A percentile compares a stretch with the other conserved stretches of the same genome.
phyloP scores from a whole-genome alignment of 2,888 invertebrate genomes.

The Polydrusus pterygomalis region DNA sequence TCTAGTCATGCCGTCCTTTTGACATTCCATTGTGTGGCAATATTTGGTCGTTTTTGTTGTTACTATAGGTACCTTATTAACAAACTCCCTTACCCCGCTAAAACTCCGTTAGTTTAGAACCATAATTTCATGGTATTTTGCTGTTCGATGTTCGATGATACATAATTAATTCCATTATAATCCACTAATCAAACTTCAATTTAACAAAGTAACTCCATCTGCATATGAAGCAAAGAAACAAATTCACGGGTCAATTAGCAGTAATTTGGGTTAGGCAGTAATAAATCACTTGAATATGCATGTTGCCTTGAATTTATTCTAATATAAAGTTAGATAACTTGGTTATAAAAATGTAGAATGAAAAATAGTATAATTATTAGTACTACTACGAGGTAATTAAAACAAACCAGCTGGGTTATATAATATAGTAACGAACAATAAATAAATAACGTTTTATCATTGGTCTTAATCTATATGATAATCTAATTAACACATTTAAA shows the following conservation, averaged over 20 bases:
- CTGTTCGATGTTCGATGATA: too few species aligned
- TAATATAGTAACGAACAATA: background rate
- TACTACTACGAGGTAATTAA: slow-evolving; percentile 5
- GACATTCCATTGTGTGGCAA: too few species aligned
- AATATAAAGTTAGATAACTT: background rate
- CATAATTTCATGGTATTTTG: too few species aligned
- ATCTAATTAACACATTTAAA: background rate
- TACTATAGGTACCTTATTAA: too few species aligned
- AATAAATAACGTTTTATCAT: background rate
- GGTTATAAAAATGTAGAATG: background rate
- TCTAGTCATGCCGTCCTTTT: too few species aligned
- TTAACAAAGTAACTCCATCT: background rate
- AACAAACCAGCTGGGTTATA: background rate
- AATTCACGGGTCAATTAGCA: slow-evolving; percentile 8
- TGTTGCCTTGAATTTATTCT: slow-evolving; percentile 8
- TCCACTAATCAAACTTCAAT: background rate
- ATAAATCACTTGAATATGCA: slow-evolving; percentile 1
- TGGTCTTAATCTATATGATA: background rate
- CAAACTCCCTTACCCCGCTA: too few species aligned
- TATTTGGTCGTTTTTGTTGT: too few species aligned
- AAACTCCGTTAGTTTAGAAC: too few species aligned
- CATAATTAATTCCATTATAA: too few species aligned
- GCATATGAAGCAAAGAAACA: background rate
- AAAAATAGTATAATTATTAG: background rate
- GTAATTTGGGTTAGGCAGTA: background rate